Base-by-base conservation (phyloP, 2,888 invertebrate species). In the Tupiocoris notatus region DNA sequence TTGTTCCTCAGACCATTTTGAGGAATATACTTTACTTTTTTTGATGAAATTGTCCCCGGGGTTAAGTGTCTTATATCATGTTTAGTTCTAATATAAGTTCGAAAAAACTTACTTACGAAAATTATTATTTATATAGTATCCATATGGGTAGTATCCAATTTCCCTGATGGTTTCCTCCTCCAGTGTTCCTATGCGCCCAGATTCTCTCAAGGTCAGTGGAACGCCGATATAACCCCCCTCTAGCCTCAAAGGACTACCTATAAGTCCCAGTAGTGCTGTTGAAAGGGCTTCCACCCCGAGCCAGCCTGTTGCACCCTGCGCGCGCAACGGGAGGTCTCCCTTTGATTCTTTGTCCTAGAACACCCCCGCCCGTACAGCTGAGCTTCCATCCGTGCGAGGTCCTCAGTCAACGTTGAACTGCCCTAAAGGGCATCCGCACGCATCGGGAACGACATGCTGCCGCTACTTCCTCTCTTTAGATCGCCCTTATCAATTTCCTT, bases 251-350 rank as follows among this genome's bases (percentile, higher is more conserved):
- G n/a, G n/a, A n/a, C n/a, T n/a, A n/a, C 39, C 39, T 12, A 3
- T 39, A 39, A 7, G 39, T 39, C 6, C 39, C 39, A 3, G 3
- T 39, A 39, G 39, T 39, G 39, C 39, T n/a, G 67, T 67, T 67
- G 67, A 21, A n/a, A 59, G 70, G 59, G 70, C 23, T 59, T 22
- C 21, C 23, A 59, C 70, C 59, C 59, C 25, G 70, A 59, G 23
- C 23, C 70, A 70, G 70, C 70, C 70, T 70, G 70, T 70, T 70
- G 70, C 70, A 58, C 70, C 59, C n/a, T 70, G 70, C 70, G 70
- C 70, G 70, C 70, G 70, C 70, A 70, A n/a, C n/a, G n/a, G n/a
- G n/a, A n/a, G n/a, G 70, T 59, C 59, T 59, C n/a, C 17, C 18
- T 70, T n/a, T n/a, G n/a, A 39, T 18, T 24, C 67, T n/a, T 21